Percentiles rank a stretch among this genome's conserved stretches.
These are phyloP conservation scores for Xanthorhoe spadicearia DNA, from an alignment of 2,888 invertebrate genomes.

Conservation along the genomic window DNA sequence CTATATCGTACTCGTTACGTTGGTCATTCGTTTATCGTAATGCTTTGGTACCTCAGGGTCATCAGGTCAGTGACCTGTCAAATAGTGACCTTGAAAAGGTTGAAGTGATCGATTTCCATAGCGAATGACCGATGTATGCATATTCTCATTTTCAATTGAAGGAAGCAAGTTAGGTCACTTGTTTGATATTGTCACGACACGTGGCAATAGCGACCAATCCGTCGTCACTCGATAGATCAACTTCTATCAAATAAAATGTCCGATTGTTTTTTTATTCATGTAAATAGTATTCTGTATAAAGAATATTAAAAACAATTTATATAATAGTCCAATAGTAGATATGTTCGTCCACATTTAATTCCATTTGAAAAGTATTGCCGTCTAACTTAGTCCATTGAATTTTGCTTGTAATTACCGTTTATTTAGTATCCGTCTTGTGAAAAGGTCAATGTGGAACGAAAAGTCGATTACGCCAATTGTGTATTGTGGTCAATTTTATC, in stretches of 20 bases:
- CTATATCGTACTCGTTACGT: constrained; percentile 13
- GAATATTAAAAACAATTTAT: constrained; percentile 66
- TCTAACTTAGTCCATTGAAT: constrained; percentile 76
- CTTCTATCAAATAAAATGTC: constrained; percentile 46
- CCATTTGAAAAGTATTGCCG: constrained; percentile 78
- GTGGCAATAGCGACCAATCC: constrained; percentile 37
- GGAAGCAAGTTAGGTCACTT: constrained; percentile 43
- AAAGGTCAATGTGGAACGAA: constrained; percentile 50
- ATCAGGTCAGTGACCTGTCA: background rate
- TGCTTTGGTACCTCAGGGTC: constrained; percentile 3
- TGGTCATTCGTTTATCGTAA: constrained; percentile 11
- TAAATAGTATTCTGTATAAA: constrained; percentile 72
- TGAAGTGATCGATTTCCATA: background rate
- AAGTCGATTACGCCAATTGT: constrained; percentile 41
- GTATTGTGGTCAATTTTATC: constrained; percentile 40
- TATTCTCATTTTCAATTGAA: constrained; percentile 28
- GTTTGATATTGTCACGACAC: constrained; percentile 39
- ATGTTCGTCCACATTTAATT: constrained; percentile 82
- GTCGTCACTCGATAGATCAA: constrained; percentile 40
- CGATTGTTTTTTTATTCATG: constrained; percentile 66
- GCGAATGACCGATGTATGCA: background rate
- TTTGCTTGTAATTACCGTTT: constrained; percentile 59
- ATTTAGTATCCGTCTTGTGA: constrained; percentile 58
- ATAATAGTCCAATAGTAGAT: constrained; percentile 79
- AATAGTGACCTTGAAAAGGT: background rate